These are phyloP conservation scores for Chrysolina haemoptera DNA, from an alignment of 2,888 invertebrate genomes.

Conservation along the genomic window DNA sequence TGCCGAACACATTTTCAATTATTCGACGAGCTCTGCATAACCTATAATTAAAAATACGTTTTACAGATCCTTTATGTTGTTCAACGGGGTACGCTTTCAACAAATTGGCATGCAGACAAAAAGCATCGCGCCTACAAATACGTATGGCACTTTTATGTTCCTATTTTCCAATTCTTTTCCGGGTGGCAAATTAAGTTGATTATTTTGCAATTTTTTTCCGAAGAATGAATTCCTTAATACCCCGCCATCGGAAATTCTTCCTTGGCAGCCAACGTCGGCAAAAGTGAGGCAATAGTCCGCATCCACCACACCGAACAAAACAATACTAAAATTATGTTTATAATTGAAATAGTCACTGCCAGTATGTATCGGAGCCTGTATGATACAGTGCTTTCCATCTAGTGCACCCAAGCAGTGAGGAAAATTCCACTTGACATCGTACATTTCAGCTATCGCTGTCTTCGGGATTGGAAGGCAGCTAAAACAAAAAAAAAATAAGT, in stretches of 20 bases:
- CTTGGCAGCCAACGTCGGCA: conserved; percentile 24
- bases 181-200: too few species aligned
- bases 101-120: too few species aligned
- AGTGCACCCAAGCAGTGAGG: background rate
- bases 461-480: background rate
- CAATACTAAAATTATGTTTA: conserved; percentile 5
- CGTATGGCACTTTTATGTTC: too few species aligned
- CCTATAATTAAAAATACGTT: too few species aligned
- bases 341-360: conserved; percentile 24
- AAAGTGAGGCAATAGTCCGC: conserved; percentile 14
- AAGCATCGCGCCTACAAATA: too few species aligned
- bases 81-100: too few species aligned
- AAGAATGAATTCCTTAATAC: too few species aligned
- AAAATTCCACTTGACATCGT: conserved; percentile 17
- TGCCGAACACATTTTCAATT: too few species aligned
- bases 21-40: too few species aligned
- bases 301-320: conserved; percentile 4
- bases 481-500: background rate
- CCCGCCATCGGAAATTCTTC: background rate
- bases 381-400: conserved; percentile 8
- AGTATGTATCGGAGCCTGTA: conserved; percentile 23
- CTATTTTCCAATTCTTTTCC: too few species aligned
- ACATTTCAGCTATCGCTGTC: background rate
- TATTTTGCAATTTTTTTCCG: too few species aligned
- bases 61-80: too few species aligned